Evolutionary conservation across 53 echinoderm and acorn worm species (phyloP).

Genomic region (Temnopleurus reevesii): DNA sequence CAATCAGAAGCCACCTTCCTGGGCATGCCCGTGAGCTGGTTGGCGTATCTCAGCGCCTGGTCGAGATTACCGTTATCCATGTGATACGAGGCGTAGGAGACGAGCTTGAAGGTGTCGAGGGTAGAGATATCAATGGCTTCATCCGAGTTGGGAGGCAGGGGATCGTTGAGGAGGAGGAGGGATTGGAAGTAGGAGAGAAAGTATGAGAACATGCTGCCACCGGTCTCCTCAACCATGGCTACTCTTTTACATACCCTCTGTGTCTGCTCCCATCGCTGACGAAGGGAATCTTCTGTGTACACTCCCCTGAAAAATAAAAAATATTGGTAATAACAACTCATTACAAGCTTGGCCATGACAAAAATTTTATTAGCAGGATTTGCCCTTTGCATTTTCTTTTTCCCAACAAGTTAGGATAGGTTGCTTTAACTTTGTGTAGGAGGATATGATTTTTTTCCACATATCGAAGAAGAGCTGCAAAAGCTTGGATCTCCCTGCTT

Average conservation of each 20-base stretch:
- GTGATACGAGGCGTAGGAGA: conserved; percentile 79
- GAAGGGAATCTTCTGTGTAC: conserved; percentile 73
- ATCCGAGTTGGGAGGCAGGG: conserved; percentile 68
- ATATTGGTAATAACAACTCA: no score
- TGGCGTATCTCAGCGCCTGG: conserved; percentile 87
- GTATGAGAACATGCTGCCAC: conserved; percentile 78
- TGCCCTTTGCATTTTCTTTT: no score
- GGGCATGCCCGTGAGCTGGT: conserved; percentile 91
- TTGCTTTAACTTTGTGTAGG: no score
- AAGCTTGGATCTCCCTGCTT: no score
- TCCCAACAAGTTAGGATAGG: no score
- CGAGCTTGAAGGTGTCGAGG: conserved; percentile 82
- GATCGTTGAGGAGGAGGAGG: conserved; percentile 73
- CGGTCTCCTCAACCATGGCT: conserved; percentile 83
- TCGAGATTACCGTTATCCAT: conserved; percentile 87
- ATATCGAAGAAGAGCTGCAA: no score
- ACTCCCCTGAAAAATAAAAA: conserved; percentile 70
- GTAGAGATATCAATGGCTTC: conserved; percentile 62
- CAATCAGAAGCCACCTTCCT: conserved; percentile 86
- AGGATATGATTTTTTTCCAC: no score
- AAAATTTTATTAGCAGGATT: no score
- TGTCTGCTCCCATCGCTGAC: conserved; percentile 84
- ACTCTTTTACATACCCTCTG: conserved; percentile 76
- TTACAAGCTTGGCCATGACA: no score
- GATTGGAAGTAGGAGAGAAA: conserved; percentile 91